Conservation (phyloP, 1,140 invertebrate species). For the Reticulitermes speratus region DNA sequence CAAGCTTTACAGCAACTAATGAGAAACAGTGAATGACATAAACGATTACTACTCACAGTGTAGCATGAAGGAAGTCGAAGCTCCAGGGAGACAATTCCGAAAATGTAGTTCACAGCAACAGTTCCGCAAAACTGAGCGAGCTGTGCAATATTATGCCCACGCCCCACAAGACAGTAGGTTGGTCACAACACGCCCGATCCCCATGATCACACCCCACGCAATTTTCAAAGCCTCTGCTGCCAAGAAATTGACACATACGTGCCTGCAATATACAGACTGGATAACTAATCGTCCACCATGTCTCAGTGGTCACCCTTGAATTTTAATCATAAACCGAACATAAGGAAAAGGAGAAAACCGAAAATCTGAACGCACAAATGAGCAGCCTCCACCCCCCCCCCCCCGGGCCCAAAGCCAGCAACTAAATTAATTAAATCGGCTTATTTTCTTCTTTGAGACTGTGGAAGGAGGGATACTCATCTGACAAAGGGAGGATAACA, state of each 20-base stretch:
- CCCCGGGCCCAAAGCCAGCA: too few species aligned
- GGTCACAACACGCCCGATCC: background rate
- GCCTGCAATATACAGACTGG: too few species aligned
- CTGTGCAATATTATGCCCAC: background rate
- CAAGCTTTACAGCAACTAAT: too few species aligned
- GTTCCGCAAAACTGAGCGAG: background rate
- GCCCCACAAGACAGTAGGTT: background rate
- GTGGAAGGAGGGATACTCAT: too few species aligned
- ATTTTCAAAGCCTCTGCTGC: too few species aligned
- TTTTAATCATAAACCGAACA: background rate
- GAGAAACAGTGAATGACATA: too few species aligned
- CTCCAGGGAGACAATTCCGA: background rate
- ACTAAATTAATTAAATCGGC: background rate
- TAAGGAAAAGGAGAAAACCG: background rate
- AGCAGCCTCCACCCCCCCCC: too few species aligned
- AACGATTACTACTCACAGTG: background rate
- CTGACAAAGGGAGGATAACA: too few species aligned
- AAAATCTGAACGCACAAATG: background rate
- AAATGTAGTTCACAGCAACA: too few species aligned
- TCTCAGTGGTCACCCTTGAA: background rate
- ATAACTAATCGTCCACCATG: background rate
- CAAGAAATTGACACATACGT: too few species aligned
- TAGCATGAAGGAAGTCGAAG: background rate
- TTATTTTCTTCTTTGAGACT: too few species aligned
- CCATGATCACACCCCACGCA: background rate